A percentile compares a stretch with the other conserved stretches of the same genome.
These are phyloP conservation scores for Eurystomus glaucurus DNA, from an alignment of 2,797 vertebrate species.

Conservation along the genomic window DNA sequence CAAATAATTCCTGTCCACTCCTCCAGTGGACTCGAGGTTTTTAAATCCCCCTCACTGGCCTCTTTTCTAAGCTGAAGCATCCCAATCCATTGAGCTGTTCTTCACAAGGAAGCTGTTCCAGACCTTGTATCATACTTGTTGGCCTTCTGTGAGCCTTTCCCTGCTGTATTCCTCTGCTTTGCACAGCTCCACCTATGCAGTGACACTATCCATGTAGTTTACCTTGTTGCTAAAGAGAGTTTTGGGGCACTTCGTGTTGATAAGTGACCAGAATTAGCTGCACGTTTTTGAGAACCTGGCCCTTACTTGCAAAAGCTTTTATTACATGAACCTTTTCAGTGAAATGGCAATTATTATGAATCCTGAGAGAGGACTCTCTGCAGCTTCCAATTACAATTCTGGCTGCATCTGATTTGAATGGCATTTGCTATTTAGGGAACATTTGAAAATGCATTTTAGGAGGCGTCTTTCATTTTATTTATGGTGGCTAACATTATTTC, in stretches of 20 bases:
- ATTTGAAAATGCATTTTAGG: slow-evolving; percentile 41
- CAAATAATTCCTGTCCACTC: not conserved
- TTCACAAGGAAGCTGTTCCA: not conserved
- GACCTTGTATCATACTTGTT: rapidly evolving
- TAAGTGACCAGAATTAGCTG: not conserved
- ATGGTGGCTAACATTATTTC: not conserved
- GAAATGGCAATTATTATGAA: not conserved
- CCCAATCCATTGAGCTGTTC: not conserved
- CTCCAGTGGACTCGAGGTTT: not conserved
- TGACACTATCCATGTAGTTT: not conserved
- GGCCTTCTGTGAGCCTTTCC: not conserved
- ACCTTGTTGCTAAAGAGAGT: not conserved
- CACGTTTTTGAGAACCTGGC: not conserved
- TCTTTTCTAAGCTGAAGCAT: not conserved
- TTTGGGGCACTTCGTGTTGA: not conserved
- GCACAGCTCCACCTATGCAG: rapidly evolving
- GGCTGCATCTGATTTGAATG: not conserved
- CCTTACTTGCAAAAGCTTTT: not conserved
- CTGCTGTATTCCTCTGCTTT: not conserved
- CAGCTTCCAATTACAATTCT: slow-evolving; percentile 31
- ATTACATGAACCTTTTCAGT: not conserved
- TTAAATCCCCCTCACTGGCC: not conserved
- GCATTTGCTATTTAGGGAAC: slow-evolving; percentile 29
- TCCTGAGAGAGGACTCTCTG: slow-evolving; percentile 28
- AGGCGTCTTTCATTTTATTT: slow-evolving; percentile 35